Base-by-base conservation (phyloP, 2,797 vertebrate genomes). In the Chelmon rostratus region DNA sequence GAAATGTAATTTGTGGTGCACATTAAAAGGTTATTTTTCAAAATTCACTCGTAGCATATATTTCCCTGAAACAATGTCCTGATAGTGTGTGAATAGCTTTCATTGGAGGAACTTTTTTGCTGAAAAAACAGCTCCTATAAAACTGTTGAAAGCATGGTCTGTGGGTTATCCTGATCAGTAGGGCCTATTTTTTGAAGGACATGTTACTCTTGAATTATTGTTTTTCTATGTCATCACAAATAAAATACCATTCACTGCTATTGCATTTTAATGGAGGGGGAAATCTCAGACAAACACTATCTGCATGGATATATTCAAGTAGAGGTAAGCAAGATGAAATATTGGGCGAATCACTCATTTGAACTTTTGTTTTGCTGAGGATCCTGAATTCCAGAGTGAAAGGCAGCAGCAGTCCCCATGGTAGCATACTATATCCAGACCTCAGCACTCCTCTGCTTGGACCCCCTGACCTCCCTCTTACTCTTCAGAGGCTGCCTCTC, bases 391-490 rank as follows among this genome's bases (percentile, higher is more conserved):
- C 33, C 40, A 72, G n/a, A 47, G 25, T 67, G 19, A 10, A 53
- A 42, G 1, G 46, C 46, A 37, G 21, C 16, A 12, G 23, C 3
- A 21, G 35, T 47, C 15, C 28, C 13, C 1, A 1, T 7, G 10
- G 10, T 67, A 1, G 7, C 4, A 56, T 73, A 63, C 61, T 81
- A 96, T 54, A 96, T 96, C 95, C 95, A 96, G 73, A 96, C 91
- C 78, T 96, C 95, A 0, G 90, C n/a, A 49, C 91, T 90, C 81
- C 86, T 93, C 61, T 88, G 92, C 64, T 95, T 95, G 38, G 91
- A 73, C 2, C 37, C 76, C 74, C 74, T 87, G 50, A 40, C 71
- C 4, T 89, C 90, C 28, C 66, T 61, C 82, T 93, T 91, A 31
- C 37, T 87, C 76, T 83, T 93, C 21, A 81, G 49, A 33, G 70